Evolutionary conservation across 2,888 invertebrate species (phyloP).

Genomic region (Caenorhabditis angaria): DNA sequence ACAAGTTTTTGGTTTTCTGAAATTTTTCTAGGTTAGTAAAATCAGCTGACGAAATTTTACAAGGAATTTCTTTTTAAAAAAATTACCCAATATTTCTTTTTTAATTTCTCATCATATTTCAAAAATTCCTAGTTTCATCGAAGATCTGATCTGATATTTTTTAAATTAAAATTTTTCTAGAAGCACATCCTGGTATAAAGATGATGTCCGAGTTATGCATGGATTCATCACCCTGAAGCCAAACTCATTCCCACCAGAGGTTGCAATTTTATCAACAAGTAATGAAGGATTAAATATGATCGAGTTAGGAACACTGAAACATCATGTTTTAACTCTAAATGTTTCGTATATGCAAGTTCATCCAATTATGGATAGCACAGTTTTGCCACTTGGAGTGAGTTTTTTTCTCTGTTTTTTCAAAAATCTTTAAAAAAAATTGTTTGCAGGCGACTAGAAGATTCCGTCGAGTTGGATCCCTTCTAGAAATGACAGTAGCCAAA

Average conservation of each 20-base stretch:
- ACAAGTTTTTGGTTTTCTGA: too few species aligned
- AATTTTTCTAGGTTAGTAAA: too few species aligned
- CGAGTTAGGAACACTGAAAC: conserved; percentile 67
- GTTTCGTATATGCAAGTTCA: conserved; percentile 72
- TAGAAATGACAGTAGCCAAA: conserved; percentile 72
- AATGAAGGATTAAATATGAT: conserved; percentile 72
- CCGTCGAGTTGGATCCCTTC: conserved; percentile 63
- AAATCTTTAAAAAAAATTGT: conserved; percentile 2
- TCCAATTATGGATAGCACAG: conserved; percentile 67
- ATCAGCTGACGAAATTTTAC: too few species aligned
- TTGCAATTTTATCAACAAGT: conserved; percentile 69
- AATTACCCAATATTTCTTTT: too few species aligned
- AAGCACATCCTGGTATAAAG: conserved; percentile 62
- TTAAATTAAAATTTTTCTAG: conserved; percentile 39
- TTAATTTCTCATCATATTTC: too few species aligned
- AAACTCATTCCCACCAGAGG: conserved; percentile 69
- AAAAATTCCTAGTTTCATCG: too few species aligned
- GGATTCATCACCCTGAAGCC: conserved; percentile 71
- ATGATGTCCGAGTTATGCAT: conserved; percentile 66
- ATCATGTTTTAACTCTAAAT: conserved; percentile 70
- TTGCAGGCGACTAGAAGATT: conserved; percentile 67
- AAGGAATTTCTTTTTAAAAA: too few species aligned
- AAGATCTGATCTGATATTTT: neutral
- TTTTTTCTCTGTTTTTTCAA: conserved; percentile 1
- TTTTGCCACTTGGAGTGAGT: conserved; percentile 67